Base-by-base conservation (phyloP, 2,113 vertebrate species). In the Nicator chloris region DNA sequence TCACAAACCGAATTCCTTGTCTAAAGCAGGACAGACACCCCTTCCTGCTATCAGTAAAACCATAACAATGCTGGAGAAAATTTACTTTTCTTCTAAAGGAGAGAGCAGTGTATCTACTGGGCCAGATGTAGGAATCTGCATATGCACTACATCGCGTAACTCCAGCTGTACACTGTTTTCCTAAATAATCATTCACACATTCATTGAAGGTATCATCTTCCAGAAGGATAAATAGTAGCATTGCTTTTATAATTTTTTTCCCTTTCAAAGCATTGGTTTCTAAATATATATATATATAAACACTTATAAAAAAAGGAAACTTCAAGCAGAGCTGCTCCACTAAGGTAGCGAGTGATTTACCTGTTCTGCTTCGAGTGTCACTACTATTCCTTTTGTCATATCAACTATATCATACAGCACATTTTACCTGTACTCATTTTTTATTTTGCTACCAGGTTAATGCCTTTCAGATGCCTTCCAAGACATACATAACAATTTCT, bases 141-240 rank as follows among this genome's bases (percentile, higher is more conserved):
- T 15, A 23, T 16, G n/a, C 10, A 19, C 10, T 61, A n/a, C 39
- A 6, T 11, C 23, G 21, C 1, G 0, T 7, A 51, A 53, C 31
- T 61, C 20, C 28, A 61, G 4, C 8, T 42, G 9, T 28, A 59
- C 50, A 5, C 10, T 82, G 81, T 68, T 23, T 40, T 42, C 13
- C 42, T 54, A 76, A 61, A 64, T 37, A 45, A 4, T 56, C 9
- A 5, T 31, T 88, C 57, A 68, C 7, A 7, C 13, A 30, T 40
- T 60, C 71, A 79, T 18, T 71, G 40, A 72, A 53, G 15, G 6
- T 27, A 33, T 33, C 5, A 4, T 31, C 26, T 82, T 78, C 33
- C 33, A 83, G 51, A 88, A 73, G 8, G 15, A 75, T 39, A 81
- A 70, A 84, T 50, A 26, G 16, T 30, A 33, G 15, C 44, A n/a